Evolutionary conservation across 2,113 vertebrate species (phyloP).

Genomic region (Dipodomys merriami): DNA sequence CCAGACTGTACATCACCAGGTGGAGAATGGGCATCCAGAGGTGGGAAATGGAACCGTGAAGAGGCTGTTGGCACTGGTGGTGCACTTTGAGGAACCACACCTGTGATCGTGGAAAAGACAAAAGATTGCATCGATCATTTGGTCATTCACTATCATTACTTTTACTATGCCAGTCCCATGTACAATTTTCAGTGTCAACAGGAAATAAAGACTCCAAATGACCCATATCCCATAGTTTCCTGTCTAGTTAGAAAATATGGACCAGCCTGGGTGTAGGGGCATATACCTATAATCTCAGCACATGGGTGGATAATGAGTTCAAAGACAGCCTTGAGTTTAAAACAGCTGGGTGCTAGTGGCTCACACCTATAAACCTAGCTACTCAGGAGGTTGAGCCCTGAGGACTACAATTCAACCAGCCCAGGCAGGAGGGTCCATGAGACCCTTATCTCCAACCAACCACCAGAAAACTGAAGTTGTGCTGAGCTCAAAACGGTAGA

Average conservation of each 20-base stretch:
- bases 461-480: too few relatives aligned
- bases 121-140: not conserved
- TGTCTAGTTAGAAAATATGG: not conserved
- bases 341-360: too few relatives aligned
- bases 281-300: not conserved
- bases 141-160: not conserved
- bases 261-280: not conserved
- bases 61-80: conserved; percentile 87
- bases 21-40: conserved; percentile 85
- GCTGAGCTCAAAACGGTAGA: too few relatives aligned
- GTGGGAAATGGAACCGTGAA: conserved; percentile 87
- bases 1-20: conserved; percentile 73
- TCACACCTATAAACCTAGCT: too few relatives aligned
- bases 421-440: too few relatives aligned
- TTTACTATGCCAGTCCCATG: not conserved
- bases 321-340: not conserved
- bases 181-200: not conserved
- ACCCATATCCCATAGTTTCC: not conserved
- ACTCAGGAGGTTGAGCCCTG: too few relatives aligned
- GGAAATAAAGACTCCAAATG: not conserved
- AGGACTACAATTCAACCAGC: too few relatives aligned
- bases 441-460: too few relatives aligned
- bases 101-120: conserved; percentile 55
- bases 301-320: not conserved
- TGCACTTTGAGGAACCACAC: conserved; percentile 88